Percentiles rank a stretch among this genome's conserved stretches.
Evolutionary conservation across 2,113 vertebrate species (phyloP).

Genomic region (Cynoglossus semilaevis): DNA sequence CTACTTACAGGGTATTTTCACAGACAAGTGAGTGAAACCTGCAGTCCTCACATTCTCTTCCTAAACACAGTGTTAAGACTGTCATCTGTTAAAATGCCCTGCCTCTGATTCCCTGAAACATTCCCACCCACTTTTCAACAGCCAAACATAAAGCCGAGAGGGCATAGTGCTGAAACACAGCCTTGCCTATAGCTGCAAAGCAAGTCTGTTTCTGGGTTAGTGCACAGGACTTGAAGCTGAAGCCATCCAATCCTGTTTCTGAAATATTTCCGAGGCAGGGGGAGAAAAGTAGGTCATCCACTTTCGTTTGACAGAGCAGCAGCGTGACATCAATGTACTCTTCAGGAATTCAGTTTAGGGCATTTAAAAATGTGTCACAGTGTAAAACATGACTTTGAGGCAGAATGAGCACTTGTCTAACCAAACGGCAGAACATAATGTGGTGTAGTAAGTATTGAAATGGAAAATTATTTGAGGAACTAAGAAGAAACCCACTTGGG

Average conservation of each 20-base stretch:
- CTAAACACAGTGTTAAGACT: constrained; percentile 55
- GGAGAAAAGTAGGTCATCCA: constrained; percentile 74
- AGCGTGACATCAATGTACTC: constrained; percentile 65
- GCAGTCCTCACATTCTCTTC: constrained; percentile 39
- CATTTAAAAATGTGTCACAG: constrained; percentile 60
- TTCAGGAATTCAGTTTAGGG: constrained; percentile 70
- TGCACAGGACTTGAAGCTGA: constrained; percentile 71
- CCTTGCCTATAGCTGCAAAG: constrained; percentile 67
- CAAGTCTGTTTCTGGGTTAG: constrained; percentile 73
- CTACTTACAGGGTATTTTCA: constrained; percentile 54
- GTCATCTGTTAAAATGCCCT: constrained; percentile 68
- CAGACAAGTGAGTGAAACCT: constrained; percentile 30
- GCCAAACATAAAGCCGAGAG: constrained; percentile 59
- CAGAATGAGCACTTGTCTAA: constrained; percentile 18
- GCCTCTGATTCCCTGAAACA: constrained; percentile 56
- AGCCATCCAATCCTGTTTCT: constrained; percentile 73
- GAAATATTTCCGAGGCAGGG: constrained; percentile 72
- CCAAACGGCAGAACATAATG: constrained; percentile 1
- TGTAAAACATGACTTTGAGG: constrained; percentile 54
- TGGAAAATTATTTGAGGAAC: constrained; percentile 23
- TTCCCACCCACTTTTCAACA: constrained; percentile 69
- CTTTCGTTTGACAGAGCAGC: constrained; percentile 68
- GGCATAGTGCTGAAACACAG: constrained; percentile 53
- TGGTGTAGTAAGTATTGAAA: not conserved
- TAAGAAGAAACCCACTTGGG: constrained; percentile 25